Percentiles rank a stretch among this genome's conserved stretches.
Conservation (phyloP, 2,888 invertebrate species). For the Pycnomerus fuliginosus region DNA sequence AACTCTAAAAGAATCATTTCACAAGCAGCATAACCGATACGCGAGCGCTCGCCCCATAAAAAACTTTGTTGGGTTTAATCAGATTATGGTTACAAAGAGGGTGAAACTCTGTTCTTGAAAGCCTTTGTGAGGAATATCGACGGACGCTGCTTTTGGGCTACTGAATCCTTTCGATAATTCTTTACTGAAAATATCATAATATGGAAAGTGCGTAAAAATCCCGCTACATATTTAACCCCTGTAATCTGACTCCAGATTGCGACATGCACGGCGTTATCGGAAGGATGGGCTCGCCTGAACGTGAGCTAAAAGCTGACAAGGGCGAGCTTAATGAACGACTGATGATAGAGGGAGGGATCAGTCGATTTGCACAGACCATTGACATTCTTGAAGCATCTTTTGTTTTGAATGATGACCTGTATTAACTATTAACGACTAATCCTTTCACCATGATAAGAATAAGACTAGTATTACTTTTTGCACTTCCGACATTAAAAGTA, state of each 20-base stretch:
- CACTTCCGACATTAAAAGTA: too few species aligned
- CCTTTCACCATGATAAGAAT: too few species aligned
- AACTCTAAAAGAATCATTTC: conserved; percentile 20
- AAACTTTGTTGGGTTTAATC: conserved; percentile 33
- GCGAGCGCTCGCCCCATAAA: conserved; percentile 22
- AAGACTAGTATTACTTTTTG: too few species aligned
- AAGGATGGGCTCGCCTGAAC: conserved; percentile 9
- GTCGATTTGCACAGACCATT: too few species aligned
- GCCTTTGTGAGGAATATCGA: conserved; percentile 21
- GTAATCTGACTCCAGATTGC: conserved; percentile 6
- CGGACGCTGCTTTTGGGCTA: conserved; percentile 19
- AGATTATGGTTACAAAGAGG: conserved; percentile 31
- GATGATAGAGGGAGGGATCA: conserved; percentile 15
- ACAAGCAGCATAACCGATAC: conserved; percentile 20
- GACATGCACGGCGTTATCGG: conserved; percentile 14
- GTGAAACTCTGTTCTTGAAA: conserved; percentile 28
- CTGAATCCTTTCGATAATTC: conserved; percentile 21
- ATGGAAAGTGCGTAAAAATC: not conserved
- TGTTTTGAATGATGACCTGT: too few species aligned
- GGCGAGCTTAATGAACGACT: conserved; percentile 19
- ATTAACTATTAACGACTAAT: too few species aligned
- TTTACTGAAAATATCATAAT: not conserved
- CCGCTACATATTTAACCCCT: conserved; percentile 4
- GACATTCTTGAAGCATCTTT: too few species aligned
- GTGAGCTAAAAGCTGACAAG: conserved; percentile 22